Conservation (phyloP, 2,113 vertebrate species). For the Monarcha castaneiventris region DNA sequence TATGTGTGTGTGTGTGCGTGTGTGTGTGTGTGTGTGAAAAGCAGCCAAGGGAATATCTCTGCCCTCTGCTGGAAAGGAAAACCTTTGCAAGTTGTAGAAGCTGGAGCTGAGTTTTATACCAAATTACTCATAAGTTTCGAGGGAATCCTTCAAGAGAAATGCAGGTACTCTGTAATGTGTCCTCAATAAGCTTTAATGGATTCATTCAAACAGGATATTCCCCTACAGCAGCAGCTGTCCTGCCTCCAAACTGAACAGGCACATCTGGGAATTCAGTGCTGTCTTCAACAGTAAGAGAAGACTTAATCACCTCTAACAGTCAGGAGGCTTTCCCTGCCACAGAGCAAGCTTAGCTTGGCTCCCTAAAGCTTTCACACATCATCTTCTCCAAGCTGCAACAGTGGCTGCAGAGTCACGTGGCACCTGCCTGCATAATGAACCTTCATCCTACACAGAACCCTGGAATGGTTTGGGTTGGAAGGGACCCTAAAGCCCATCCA, state of each 20-base stretch:
- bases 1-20: background rate
- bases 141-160: background rate
- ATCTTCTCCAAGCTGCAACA: background rate
- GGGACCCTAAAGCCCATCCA: accelerated
- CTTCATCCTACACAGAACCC: accelerated
- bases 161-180: background rate
- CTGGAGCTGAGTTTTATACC: background rate
- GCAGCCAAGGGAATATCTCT: background rate
- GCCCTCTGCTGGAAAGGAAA: constrained; percentile 25
- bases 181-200: background rate
- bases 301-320: background rate
- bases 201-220: background rate
- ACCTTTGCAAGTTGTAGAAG: background rate
- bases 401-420: background rate
- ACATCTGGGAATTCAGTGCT: background rate
- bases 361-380: background rate
- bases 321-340: background rate
- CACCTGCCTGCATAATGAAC: background rate
- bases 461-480: background rate
- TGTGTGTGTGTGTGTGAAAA: background rate
- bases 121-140: background rate
- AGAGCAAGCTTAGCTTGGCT: background rate
- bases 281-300: background rate
- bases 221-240: accelerated
- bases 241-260: background rate